phyloP scores from a whole-genome alignment of 1,140 invertebrate species.

The Bombus polaris region DNA sequence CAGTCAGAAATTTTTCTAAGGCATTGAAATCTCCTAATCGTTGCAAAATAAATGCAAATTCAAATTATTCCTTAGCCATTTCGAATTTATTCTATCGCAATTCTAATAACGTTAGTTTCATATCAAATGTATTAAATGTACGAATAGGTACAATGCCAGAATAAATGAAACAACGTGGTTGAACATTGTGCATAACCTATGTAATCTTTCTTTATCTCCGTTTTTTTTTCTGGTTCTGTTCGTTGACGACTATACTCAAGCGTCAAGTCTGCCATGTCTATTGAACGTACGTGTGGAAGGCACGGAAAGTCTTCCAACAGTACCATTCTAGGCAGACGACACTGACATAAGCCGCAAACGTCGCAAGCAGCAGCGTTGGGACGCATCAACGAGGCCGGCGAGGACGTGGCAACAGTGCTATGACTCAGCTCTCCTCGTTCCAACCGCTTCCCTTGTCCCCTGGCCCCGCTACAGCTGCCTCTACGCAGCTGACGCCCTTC shows the following conservation, averaged over 20 bases:
- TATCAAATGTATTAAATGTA: neutral
- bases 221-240: neutral
- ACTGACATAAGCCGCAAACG: slow-evolving; percentile 64
- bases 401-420: slow-evolving; percentile 81
- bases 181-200: neutral
- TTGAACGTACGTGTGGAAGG: slow-evolving; percentile 17
- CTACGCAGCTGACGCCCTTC: slow-evolving; percentile 80
- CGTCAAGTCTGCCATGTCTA: slow-evolving; percentile 17
- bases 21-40: neutral
- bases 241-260: neutral
- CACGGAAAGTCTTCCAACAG: slow-evolving; percentile 43
- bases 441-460: slow-evolving; percentile 63
- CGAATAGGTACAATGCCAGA: neutral
- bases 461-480: slow-evolving; percentile 56
- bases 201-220: neutral
- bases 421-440: slow-evolving; percentile 80
- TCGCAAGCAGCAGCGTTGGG: slow-evolving; percentile 54
- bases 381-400: slow-evolving; percentile 65
- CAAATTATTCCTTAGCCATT: too few relatives aligned
- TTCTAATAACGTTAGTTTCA: neutral
- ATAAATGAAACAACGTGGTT: neutral
- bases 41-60: neutral
- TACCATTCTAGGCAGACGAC: slow-evolving; percentile 61
- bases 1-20: neutral
- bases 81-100: neutral